Percentiles rank a stretch among this genome's conserved stretches.
These are phyloP conservation scores for Drosophila barbarae DNA, from an alignment of 2,888 invertebrate species.

Conservation along the genomic window DNA sequence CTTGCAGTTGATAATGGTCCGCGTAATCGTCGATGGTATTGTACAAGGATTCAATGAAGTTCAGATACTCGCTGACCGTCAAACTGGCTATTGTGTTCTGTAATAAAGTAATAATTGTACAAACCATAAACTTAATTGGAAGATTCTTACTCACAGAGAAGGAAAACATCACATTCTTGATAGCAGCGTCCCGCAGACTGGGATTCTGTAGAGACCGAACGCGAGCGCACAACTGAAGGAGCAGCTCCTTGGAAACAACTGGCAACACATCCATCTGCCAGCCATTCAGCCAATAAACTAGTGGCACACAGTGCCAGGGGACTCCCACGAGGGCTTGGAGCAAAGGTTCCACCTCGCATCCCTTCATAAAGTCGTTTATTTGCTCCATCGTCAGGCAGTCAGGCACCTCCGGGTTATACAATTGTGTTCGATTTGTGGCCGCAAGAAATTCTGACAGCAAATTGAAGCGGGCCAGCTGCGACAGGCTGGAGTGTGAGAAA, in stretches of 20 bases:
- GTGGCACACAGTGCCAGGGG: constrained; percentile 74
- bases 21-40: constrained; percentile 55
- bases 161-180: constrained; percentile 19
- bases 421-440: constrained; percentile 72
- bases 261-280: constrained; percentile 6
- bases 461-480: constrained; percentile 44
- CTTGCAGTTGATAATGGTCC: constrained; percentile 24
- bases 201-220: constrained; percentile 66
- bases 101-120: background rate
- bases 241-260: constrained; percentile 33
- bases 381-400: constrained; percentile 39
- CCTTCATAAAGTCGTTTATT: constrained; percentile 44
- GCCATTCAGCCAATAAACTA: constrained; percentile 66
- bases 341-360: constrained; percentile 12
- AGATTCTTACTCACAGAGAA: constrained; percentile 38
- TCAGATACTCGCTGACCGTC: constrained; percentile 61
- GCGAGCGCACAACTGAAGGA: constrained; percentile 56
- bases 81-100: constrained; percentile 51
- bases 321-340: constrained; percentile 51
- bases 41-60: constrained; percentile 66
- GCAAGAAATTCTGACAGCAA: constrained; percentile 62
- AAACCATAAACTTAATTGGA: background rate
- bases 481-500: constrained; percentile 40
- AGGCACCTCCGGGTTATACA: constrained; percentile 65
- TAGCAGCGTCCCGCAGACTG: constrained; percentile 45